phyloP scores from a whole-genome alignment of 2,113 vertebrate genomes.

The Orthonyx spaldingii region DNA sequence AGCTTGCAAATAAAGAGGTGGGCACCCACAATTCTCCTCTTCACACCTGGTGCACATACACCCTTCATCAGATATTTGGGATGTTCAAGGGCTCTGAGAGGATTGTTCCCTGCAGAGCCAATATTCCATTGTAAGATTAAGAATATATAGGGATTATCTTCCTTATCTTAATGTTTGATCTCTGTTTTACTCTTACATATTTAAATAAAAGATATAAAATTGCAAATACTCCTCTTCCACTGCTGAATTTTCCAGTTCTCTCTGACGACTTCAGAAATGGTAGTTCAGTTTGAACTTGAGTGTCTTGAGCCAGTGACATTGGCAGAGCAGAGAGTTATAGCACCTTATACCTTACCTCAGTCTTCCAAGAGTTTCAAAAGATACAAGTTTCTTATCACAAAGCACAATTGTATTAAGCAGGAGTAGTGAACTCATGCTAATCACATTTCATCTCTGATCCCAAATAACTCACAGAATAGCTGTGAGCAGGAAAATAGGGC shows the following conservation, averaged over 20 bases:
- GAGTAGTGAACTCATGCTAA: background rate
- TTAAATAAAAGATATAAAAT: background rate
- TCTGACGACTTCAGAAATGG: background rate
- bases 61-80: background rate
- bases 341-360: background rate
- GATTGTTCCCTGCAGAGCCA: background rate
- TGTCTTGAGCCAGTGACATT: background rate
- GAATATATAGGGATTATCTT: background rate
- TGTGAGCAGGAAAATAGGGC: background rate
- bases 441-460: slow-evolving; percentile 12
- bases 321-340: background rate
- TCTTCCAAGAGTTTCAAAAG: background rate
- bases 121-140: background rate
- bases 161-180: background rate
- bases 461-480: background rate
- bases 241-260: background rate
- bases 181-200: background rate
- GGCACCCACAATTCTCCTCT: background rate
- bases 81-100: background rate
- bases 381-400: background rate
- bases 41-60: background rate
- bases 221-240: background rate
- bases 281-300: background rate
- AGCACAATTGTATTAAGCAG: background rate
- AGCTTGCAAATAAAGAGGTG: background rate